These are phyloP conservation scores for Drosophila dives DNA, from an alignment of 2,888 invertebrate genomes.

Conservation along the genomic window DNA sequence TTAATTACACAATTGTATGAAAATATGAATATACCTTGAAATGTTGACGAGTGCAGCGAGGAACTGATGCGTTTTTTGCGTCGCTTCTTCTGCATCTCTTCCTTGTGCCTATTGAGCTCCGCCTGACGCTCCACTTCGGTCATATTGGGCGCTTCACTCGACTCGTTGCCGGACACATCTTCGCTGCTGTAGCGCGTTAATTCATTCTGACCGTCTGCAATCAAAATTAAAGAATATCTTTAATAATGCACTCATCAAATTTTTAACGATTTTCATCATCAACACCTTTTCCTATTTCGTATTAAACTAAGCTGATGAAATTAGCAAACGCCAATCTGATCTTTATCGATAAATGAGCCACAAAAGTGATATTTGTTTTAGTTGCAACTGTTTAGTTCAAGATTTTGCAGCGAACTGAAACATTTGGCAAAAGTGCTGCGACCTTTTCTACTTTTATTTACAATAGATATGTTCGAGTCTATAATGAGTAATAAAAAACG, in stretches of 20 bases:
- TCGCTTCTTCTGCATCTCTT: constrained; percentile 94
- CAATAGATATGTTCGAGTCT: constrained; percentile 1
- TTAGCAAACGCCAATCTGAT: neutral
- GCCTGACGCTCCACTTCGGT: constrained; percentile 85
- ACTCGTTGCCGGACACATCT: constrained; percentile 85
- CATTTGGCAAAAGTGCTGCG: constrained; percentile 2
- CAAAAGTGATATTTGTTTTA: neutral
- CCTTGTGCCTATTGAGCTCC: constrained; percentile 91
- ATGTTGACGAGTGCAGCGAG: constrained; percentile 94
- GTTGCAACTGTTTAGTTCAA: constrained; percentile 28
- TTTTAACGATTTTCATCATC: neutral
- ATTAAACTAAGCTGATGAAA: constrained; percentile 4
- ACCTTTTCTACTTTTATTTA: neutral
- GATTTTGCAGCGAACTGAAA: constrained; percentile 24
- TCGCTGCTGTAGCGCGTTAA: constrained; percentile 84
- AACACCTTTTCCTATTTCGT: neutral
- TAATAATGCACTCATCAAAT: neutral
- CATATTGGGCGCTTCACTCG: constrained; percentile 83
- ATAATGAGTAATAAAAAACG: neutral
- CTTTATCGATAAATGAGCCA: neutral
- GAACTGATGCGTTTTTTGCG: constrained; percentile 95
- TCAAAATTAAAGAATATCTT: neutral
- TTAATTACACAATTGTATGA: neutral
- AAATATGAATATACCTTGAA: constrained; percentile 89
- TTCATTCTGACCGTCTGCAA: constrained; percentile 82